A percentile compares a stretch with the other conserved stretches of the same genome.
Conservation (phyloP, 2,797 vertebrate species). For the Gymnodraco acuticeps region DNA sequence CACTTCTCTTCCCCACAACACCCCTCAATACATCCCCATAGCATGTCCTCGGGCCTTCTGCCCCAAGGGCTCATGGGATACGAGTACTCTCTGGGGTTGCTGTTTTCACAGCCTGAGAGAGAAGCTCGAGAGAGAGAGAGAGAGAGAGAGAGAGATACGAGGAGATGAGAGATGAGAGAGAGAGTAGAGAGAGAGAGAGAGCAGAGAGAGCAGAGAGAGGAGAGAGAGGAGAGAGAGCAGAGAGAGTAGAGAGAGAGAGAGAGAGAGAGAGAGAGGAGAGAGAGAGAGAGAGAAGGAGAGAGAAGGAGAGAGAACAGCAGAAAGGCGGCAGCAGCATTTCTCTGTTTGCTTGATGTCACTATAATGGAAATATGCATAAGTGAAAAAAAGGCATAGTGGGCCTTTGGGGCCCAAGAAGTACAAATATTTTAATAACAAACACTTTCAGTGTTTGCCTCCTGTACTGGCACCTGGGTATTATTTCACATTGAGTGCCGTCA, state of each 20-base stretch:
- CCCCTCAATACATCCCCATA: slow-evolving; percentile 65
- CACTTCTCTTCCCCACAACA: slow-evolving; percentile 43
- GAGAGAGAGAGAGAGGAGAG: slow-evolving; percentile 74
- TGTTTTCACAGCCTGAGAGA: slow-evolving; percentile 78
- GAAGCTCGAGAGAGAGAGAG: slow-evolving; percentile 73
- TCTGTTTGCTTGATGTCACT: slow-evolving; percentile 82
- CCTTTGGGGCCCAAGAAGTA: slow-evolving; percentile 81
- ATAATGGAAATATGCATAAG: slow-evolving; percentile 83
- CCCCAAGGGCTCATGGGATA: slow-evolving; percentile 83
- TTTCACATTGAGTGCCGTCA: slow-evolving; percentile 71
- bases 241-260: slow-evolving; percentile 74
- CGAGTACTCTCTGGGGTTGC: slow-evolving; percentile 75
- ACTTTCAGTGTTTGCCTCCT: slow-evolving; percentile 80
- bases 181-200: slow-evolving; percentile 73
- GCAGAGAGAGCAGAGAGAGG: slow-evolving; percentile 72
- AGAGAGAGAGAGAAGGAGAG: slow-evolving; percentile 70
- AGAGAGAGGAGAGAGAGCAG: slow-evolving; percentile 75
- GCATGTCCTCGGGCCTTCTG: slow-evolving; percentile 80
- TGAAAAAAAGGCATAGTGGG: slow-evolving; percentile 76
- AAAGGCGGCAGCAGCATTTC: slow-evolving; percentile 67
- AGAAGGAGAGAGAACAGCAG: slow-evolving; percentile 62
- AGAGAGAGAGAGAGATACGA: slow-evolving; percentile 64
- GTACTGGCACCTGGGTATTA: slow-evolving; percentile 77
- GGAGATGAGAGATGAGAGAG: too few species aligned
- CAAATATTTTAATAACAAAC: slow-evolving; percentile 87